These are phyloP conservation scores for Colaptes auratus DNA, from an alignment of 2,113 vertebrate genomes.

Conservation along the genomic window DNA sequence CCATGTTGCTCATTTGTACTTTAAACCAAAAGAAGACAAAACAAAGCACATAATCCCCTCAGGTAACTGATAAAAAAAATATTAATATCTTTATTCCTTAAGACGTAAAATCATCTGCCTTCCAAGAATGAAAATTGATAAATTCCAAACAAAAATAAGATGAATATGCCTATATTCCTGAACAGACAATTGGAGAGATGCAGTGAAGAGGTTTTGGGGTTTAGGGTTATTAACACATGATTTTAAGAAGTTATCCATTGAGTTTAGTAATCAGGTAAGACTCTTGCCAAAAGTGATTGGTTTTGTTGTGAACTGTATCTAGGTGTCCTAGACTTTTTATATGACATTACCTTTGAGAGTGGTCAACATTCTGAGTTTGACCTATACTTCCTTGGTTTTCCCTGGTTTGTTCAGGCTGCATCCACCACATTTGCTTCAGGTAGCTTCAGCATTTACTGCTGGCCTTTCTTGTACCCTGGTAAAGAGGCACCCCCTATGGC, in stretches of 20 bases:
- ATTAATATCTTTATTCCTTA: not conserved
- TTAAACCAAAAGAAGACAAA: not conserved
- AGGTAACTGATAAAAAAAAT: not conserved
- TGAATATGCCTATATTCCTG: not conserved
- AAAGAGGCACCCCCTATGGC: not conserved
- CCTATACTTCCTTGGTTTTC: not conserved
- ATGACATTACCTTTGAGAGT: not conserved
- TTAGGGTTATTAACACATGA: not conserved
- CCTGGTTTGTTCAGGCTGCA: not conserved
- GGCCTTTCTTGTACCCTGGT: not conserved
- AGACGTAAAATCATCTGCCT: not conserved
- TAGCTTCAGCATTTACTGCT: not conserved
- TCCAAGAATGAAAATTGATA: not conserved
- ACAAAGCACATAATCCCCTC: not conserved
- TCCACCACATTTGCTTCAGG: not conserved
- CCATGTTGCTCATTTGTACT: not conserved
- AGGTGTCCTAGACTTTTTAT: not conserved
- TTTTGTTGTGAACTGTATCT: not conserved
- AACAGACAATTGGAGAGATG: not conserved
- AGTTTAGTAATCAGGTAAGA: not conserved
- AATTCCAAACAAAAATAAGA: not conserved
- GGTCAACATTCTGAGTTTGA: not conserved
- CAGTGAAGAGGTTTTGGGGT: not conserved
- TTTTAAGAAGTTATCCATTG: not conserved
- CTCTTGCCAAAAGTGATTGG: not conserved